A percentile compares a stretch with the other conserved stretches of the same genome.
phyloP scores from a whole-genome alignment of 1,140 invertebrate species.

The Leptinotarsa texana region DNA sequence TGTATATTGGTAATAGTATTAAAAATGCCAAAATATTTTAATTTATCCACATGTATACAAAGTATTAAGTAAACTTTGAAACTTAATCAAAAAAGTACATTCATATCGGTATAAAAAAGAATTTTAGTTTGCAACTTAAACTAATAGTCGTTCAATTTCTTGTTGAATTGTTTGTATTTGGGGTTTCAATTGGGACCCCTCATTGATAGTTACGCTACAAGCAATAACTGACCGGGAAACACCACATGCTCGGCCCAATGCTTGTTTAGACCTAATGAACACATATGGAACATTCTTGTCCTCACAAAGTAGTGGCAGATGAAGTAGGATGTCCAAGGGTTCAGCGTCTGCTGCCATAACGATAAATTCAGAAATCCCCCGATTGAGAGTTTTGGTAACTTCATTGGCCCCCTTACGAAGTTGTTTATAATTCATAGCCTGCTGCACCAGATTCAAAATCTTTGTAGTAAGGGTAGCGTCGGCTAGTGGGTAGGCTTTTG shows the following conservation, averaged over 20 bases:
- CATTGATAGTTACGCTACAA: constrained; percentile 94
- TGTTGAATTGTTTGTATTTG: constrained; percentile 91
- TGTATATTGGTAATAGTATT: too few relatives aligned
- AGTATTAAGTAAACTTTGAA: too few relatives aligned
- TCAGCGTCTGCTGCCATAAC: constrained; percentile 98
- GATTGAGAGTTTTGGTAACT: constrained; percentile 94
- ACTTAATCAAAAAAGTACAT: too few relatives aligned
- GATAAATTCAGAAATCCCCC: constrained; percentile 94
- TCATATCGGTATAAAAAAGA: not conserved
- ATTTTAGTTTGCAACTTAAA: constrained; percentile 62
- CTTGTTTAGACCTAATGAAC: constrained; percentile 97
- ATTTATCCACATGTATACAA: too few relatives aligned
- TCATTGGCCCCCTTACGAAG: constrained; percentile 98
- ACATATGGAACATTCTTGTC: constrained; percentile 99
- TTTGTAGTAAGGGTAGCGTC: constrained; percentile 89
- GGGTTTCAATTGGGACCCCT: constrained; percentile 95
- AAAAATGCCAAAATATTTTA: too few relatives aligned
- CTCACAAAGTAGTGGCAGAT: constrained; percentile 96
- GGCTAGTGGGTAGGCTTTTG: constrained; percentile 97
- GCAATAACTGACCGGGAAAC: constrained; percentile 97
- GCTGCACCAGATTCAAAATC: constrained; percentile 94
- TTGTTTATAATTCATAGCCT: constrained; percentile 96
- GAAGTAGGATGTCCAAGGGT: constrained; percentile 95
- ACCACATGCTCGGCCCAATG: constrained; percentile 95
- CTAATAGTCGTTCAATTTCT: constrained; percentile 95